phyloP scores from a whole-genome alignment of 2,797 vertebrate genomes.

The Petrocephalus sullivani region DNA sequence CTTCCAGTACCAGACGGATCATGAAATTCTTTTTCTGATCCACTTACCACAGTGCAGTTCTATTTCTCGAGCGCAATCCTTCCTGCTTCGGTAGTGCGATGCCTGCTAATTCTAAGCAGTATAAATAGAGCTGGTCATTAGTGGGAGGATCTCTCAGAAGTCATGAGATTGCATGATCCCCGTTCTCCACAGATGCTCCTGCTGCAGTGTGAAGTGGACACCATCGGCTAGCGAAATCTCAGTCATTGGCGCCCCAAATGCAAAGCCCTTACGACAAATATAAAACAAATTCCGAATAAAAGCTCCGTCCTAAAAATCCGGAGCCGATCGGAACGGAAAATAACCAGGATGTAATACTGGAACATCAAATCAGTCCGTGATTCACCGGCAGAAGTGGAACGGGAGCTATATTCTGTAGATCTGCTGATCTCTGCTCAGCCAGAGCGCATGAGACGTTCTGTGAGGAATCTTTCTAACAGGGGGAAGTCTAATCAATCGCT shows the following conservation, averaged over 20 bases:
- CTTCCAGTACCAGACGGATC: background rate
- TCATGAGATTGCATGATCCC: constrained; percentile 40
- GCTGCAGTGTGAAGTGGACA: background rate
- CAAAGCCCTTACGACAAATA: background rate
- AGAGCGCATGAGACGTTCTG: background rate
- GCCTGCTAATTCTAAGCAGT: constrained; percentile 42
- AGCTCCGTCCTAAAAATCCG: background rate
- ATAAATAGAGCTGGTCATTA: constrained; percentile 58
- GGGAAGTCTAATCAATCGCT: background rate
- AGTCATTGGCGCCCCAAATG: background rate
- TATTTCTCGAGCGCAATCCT: constrained; percentile 41
- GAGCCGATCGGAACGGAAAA: background rate
- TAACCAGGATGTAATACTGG: background rate
- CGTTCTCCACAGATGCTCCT: constrained; percentile 16
- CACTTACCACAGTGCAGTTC: constrained; percentile 56
- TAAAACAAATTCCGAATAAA: background rate
- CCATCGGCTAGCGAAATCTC: background rate
- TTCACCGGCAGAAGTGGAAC: background rate
- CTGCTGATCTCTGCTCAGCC: background rate
- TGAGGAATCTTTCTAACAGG: background rate
- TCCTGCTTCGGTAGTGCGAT: constrained; percentile 45
- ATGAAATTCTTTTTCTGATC: background rate
- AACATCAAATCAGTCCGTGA: background rate
- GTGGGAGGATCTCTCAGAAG: constrained; percentile 59
- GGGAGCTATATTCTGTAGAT: background rate